Evolutionary conservation across 1,140 invertebrate genomes (phyloP).

Genomic region (Ephestia elutella): DNA sequence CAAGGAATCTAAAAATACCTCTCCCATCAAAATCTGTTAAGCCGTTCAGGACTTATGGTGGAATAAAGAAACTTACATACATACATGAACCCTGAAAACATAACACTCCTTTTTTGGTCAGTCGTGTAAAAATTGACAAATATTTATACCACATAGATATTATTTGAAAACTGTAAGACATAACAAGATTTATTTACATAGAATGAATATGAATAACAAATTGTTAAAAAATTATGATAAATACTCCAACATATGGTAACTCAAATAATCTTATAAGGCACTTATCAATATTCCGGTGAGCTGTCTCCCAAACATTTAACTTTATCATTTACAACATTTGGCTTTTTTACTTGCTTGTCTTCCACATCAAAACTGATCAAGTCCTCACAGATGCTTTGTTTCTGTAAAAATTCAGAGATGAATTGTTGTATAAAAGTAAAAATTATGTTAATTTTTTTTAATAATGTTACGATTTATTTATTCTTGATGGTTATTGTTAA

Average conservation of each 20-base stretch:
- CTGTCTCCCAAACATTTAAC: slow-evolving; percentile 51
- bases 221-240: slow-evolving; percentile 15
- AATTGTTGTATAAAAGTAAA: neutral
- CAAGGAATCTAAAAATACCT: too few relatives aligned
- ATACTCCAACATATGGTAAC: slow-evolving; percentile 40
- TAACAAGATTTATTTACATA: slow-evolving; percentile 3
- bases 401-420: slow-evolving; percentile 49
- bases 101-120: too few relatives aligned
- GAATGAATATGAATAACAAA: neutral
- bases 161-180: neutral
- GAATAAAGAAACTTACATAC: too few relatives aligned
- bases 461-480: too few relatives aligned
- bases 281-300: slow-evolving; percentile 60
- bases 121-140: neutral
- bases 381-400: slow-evolving; percentile 48
- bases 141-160: neutral
- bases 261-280: slow-evolving; percentile 46
- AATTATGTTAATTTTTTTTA: too few relatives aligned
- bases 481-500: too few relatives aligned
- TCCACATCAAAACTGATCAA: slow-evolving; percentile 63
- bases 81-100: too few relatives aligned
- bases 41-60: too few relatives aligned
- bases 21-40: too few relatives aligned
- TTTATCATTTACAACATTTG: slow-evolving; percentile 49
- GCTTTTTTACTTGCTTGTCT: slow-evolving; percentile 45